phyloP scores from a whole-genome alignment of 2,888 invertebrate genomes.

The Sepiola atlantica region DNA sequence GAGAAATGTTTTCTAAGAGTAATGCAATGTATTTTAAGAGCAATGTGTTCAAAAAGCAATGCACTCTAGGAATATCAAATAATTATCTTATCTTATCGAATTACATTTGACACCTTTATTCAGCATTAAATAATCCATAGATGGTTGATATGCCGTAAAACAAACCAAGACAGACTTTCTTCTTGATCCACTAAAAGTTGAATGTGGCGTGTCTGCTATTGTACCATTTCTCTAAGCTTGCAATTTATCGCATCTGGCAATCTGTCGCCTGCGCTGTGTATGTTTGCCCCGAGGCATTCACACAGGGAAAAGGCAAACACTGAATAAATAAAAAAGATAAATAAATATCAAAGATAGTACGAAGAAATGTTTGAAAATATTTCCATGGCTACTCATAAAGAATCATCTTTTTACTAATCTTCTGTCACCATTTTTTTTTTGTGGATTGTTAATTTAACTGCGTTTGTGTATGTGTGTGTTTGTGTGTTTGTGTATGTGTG shows the following conservation, averaged over 20 bases:
- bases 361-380: not conserved
- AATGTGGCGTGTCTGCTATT: not conserved
- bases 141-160: too few species aligned
- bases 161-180: too few species aligned
- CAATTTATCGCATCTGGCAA: not conserved
- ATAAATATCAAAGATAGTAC: not conserved
- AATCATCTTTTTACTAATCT: not conserved
- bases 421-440: not conserved
- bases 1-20: too few species aligned
- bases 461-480: not conserved
- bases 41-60: too few species aligned
- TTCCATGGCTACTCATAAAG: not conserved
- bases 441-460: not conserved
- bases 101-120: too few species aligned
- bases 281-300: not conserved
- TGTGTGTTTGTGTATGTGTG: not conserved
- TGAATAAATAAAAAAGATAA: too few species aligned
- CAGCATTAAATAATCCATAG: too few species aligned
- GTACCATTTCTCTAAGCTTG: not conserved
- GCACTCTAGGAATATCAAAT: too few species aligned
- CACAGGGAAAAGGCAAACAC: not conserved
- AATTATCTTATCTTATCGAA: too few species aligned
- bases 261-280: not conserved
- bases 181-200: not conserved
- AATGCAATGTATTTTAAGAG: too few species aligned